Conservation (phyloP, 2,888 invertebrate species). For the Drosophila silvestris region DNA sequence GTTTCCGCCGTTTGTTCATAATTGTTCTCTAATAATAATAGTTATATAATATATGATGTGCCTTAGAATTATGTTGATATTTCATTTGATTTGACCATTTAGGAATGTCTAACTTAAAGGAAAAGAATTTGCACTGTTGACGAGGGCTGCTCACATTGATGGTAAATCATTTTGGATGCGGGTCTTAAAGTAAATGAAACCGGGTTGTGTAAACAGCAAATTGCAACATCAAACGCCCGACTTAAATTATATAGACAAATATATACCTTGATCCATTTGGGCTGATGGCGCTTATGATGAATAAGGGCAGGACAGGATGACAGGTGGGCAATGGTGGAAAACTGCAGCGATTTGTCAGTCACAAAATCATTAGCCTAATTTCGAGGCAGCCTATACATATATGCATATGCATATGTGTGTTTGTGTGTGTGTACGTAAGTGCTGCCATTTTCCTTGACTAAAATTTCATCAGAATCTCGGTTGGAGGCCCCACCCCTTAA, state of each 20-base stretch:
- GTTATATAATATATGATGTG: constrained; percentile 42
- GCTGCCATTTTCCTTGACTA: constrained; percentile 55
- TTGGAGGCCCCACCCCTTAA: constrained; percentile 44
- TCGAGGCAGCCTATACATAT: constrained; percentile 17
- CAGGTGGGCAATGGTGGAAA: constrained; percentile 33
- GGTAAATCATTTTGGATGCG: too few relatives aligned
- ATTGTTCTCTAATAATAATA: not conserved
- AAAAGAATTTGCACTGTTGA: not conserved
- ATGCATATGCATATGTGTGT: not conserved
- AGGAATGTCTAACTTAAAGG: not conserved
- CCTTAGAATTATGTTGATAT: constrained; percentile 35
- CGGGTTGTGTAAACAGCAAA: not conserved
- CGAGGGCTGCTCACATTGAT: too few relatives aligned
- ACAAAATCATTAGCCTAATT: constrained; percentile 77
- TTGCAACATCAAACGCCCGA: too few relatives aligned
- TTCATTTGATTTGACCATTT: constrained; percentile 31
- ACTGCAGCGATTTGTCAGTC: constrained; percentile 74
- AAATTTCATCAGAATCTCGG: constrained; percentile 55
- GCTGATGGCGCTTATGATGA: constrained; percentile 40
- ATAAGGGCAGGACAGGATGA: constrained; percentile 17
- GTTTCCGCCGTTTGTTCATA: constrained; percentile 8
- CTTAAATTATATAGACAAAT: not conserved
- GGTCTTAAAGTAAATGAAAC: too few relatives aligned
- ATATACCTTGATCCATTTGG: constrained; percentile 39
- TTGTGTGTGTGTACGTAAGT: constrained; percentile 41